These are phyloP conservation scores for Drosophila gaucha DNA, from an alignment of 2,888 invertebrate species.

Conservation along the genomic window DNA sequence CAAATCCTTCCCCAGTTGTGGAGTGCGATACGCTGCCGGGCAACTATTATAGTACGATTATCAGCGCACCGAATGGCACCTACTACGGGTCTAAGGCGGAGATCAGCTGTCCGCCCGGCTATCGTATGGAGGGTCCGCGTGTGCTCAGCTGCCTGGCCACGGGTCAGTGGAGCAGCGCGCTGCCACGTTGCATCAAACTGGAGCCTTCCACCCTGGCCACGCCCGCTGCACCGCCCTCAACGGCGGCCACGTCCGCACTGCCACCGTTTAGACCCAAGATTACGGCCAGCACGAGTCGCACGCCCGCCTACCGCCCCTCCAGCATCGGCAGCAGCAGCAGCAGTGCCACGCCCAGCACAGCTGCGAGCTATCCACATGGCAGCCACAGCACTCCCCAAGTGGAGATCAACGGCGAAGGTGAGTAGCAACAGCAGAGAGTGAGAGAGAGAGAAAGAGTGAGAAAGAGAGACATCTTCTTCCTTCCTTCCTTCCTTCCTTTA, in stretches of 20 bases:
- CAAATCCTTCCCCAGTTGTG: conserved; percentile 86
- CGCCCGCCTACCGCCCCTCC: conserved; percentile 74
- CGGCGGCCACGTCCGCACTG: conserved; percentile 44
- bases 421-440: conserved; percentile 15
- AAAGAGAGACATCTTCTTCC: background rate
- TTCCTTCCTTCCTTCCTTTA: background rate
- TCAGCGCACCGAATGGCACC: conserved; percentile 89
- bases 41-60: conserved; percentile 85
- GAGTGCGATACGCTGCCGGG: conserved; percentile 89
- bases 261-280: conserved; percentile 82
- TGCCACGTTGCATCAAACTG: conserved; percentile 91
- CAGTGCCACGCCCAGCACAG: conserved; percentile 60
- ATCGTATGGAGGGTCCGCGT: conserved; percentile 88
- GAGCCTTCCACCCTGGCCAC: conserved; percentile 85
- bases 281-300: conserved; percentile 80
- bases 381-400: conserved; percentile 76
- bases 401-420: conserved; percentile 83
- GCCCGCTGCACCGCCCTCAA: conserved; percentile 47
- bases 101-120: conserved; percentile 90
- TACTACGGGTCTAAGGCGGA: conserved; percentile 90
- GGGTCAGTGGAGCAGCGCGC: conserved; percentile 91
- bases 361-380: conserved; percentile 64
- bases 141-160: conserved; percentile 89
- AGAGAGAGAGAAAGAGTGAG: background rate
- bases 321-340: conserved; percentile 43